Evolutionary conservation across 1,140 invertebrate species (phyloP).

Genomic region (Hetaerina americana): DNA sequence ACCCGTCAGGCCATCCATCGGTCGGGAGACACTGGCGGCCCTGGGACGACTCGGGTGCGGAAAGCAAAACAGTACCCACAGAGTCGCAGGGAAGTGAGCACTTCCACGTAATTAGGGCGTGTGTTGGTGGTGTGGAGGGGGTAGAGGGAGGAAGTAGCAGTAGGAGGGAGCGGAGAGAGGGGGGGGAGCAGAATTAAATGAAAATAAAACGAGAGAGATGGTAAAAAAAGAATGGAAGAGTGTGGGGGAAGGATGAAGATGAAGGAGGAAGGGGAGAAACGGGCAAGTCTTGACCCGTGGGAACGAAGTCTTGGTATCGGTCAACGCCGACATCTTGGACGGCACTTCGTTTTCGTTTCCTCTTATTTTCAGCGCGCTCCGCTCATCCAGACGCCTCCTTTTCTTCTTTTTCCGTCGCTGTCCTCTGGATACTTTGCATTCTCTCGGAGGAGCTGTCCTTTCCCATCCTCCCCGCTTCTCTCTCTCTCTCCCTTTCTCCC

Average conservation of each 20-base stretch:
- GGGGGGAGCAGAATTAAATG: background rate
- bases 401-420: background rate
- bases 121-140: no score
- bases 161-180: background rate
- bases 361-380: background rate
- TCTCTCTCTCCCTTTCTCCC: no score
- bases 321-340: background rate
- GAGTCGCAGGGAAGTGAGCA: no score
- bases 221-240: background rate
- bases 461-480: no score
- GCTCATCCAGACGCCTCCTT: no score
- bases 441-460: background rate
- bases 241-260: background rate
- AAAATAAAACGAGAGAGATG: background rate
- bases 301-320: background rate
- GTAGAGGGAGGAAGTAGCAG: no score
- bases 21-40: no score
- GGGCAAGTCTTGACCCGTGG: background rate
- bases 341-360: background rate
- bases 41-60: no score
- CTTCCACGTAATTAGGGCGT: no score
- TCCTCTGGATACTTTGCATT: background rate
- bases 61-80: no score
- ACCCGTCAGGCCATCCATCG: no score
- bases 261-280: background rate